A percentile compares a stretch with the other conserved stretches of the same genome.
phyloP scores from a whole-genome alignment of 1,140 invertebrate genomes.

The Panagrolaimus sp. region DNA sequence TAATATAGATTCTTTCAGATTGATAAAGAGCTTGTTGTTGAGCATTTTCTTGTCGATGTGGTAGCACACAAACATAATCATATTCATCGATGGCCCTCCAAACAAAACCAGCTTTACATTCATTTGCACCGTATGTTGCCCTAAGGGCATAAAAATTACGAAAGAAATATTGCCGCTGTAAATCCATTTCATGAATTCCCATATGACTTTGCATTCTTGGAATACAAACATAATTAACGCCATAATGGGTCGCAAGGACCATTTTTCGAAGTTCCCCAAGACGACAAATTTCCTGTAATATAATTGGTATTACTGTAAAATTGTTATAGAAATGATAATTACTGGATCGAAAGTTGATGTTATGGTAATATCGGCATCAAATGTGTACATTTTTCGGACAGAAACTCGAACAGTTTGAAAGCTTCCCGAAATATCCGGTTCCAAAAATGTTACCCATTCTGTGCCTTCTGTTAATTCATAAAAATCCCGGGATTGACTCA shows the following conservation, averaged over 20 bases:
- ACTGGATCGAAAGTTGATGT: constrained; percentile 17
- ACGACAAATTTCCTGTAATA: constrained; percentile 30
- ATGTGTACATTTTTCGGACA: constrained; percentile 36
- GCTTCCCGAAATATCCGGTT: constrained; percentile 25
- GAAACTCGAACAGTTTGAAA: constrained; percentile 50
- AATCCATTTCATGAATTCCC: constrained; percentile 23
- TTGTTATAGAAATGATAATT: constrained; percentile 14
- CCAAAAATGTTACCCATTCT: constrained; percentile 49
- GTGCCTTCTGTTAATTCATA: constrained; percentile 54
- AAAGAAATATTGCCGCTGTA: constrained; percentile 29
- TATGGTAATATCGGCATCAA: constrained; percentile 36
- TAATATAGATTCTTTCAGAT: constrained; percentile 23
- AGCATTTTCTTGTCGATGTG: constrained; percentile 25
- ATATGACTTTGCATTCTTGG: constrained; percentile 11
- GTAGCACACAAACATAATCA: constrained; percentile 51
- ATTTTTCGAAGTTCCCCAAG: constrained; percentile 3
- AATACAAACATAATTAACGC: constrained; percentile 27
- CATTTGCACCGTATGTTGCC: constrained; percentile 45
- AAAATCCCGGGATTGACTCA: constrained; percentile 50
- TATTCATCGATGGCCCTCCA: constrained; percentile 49
- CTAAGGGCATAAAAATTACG: constrained; percentile 32
- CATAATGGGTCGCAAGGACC: constrained; percentile 13
- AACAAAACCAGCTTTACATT: constrained; percentile 36
- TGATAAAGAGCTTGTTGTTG: constrained; percentile 20
- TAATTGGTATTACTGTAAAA: constrained; percentile 14